Percentiles rank a stretch among this genome's conserved stretches.
Evolutionary conservation across 2,113 vertebrate genomes (phyloP).

Genomic region (Petrocephalus zakoni): DNA sequence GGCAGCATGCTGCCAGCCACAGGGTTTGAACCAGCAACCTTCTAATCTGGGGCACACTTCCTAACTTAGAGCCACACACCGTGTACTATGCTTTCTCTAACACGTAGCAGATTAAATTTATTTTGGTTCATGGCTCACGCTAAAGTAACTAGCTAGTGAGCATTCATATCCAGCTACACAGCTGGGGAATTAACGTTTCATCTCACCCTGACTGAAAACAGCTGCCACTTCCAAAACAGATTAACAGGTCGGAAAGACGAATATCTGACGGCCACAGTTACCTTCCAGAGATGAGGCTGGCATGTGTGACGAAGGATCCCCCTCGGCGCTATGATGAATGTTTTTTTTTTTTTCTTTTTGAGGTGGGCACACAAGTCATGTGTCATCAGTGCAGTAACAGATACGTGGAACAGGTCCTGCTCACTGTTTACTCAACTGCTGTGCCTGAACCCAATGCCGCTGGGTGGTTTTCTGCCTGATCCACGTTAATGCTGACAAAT

Average conservation of each 20-base stretch:
- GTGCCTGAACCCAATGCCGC: slow-evolving; percentile 58
- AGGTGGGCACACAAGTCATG: slow-evolving; percentile 46
- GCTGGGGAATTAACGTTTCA: not conserved
- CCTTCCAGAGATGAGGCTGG: slow-evolving; percentile 43
- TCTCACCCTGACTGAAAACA: not conserved
- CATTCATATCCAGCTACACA: not conserved
- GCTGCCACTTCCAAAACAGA: not conserved
- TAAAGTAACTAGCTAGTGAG: not conserved
- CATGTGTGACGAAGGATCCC: slow-evolving; percentile 31
- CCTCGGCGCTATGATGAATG: slow-evolving; percentile 34
- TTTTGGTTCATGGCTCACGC: not conserved
- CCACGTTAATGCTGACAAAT: slow-evolving; percentile 71
- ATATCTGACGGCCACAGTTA: slow-evolving; percentile 32
- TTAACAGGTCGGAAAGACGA: not conserved
- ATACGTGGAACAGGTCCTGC: slow-evolving; percentile 43
- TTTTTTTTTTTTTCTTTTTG: slow-evolving; percentile 47
- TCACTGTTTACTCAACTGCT: slow-evolving; percentile 70
- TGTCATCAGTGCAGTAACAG: slow-evolving; percentile 48
- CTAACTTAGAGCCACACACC: not conserved
- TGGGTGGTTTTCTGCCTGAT: slow-evolving; percentile 56
- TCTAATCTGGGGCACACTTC: not conserved
- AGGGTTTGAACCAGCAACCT: not conserved
- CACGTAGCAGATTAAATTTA: not conserved
- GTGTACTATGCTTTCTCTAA: not conserved
- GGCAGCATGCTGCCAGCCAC: not conserved